Base-by-base conservation (phyloP, 2,113 vertebrate genomes). In the Megaleporinus macrocephalus region DNA sequence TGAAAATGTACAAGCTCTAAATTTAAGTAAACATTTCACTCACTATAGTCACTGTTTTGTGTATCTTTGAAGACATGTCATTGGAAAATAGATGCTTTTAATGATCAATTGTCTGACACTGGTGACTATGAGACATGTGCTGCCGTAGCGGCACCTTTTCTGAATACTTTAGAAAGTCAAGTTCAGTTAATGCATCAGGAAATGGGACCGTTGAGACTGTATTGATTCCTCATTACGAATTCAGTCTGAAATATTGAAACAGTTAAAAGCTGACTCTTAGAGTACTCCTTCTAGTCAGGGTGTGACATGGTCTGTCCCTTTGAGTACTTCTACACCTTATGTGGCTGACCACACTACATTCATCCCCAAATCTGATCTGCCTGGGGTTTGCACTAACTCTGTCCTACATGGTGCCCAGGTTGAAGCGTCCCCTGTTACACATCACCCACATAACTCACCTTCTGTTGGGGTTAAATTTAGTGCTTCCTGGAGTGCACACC, bases 41-140 rank as follows among this genome's bases (percentile, higher is more conserved):
- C n/a, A n/a, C 13, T 62, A 10, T 62, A 26, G 10, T 62, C 12
- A 10, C n/a, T 62, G 59, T 62, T 62, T 62, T 62, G 24, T 27
- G 59, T 3, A 7, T 26, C 2, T 12, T 62, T 62, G 24, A 22
- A 16, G 3, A n/a, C 22, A 22, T 10, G 9, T 26, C 5, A n/a
- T 62, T 27, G 9, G n/a, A 62, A 62, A 26, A 62, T 62, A n/a
- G n/a, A 62, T 62, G 59, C n/a, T 62, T 62, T 26, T 62, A n/a
- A 62, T 26, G n/a, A 9, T 62, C 22, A 7, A n/a, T 24, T 62
- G 59, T 26, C n/a, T 26, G 59, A 51, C 49, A 16, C 15, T 62
- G 59, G 26, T 26, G 59, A 62, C 59, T 62, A 24, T 62, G 24
- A 10, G n/a, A 24, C 59, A 11, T 27, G 1, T 24, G 59, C 7